Evolutionary conservation across 2,888 invertebrate species (phyloP), one percentile per base, ranked within the genome.

Genomic region (Callyntrura sp.): DNA sequence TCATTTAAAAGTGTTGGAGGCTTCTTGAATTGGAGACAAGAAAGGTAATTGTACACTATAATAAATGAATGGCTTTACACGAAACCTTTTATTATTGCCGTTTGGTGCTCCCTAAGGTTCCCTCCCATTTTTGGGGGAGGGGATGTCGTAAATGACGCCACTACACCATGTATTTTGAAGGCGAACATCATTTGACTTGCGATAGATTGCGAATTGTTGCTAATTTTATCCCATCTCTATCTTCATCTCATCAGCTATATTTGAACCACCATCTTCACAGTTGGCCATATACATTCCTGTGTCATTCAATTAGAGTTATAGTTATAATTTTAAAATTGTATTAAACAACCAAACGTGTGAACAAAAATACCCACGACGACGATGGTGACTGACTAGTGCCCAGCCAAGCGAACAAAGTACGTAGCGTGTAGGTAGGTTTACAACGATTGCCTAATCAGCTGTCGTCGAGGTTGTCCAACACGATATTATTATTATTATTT

Each of bases 181-280:
- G 62, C 23, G 25, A 62, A n/a, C 25, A 12, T n/a, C 25, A 62
- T 25, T 9, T n/a, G n/a, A n/a, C n/a, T 60, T 60, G 20, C 60
- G 23, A 60, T n/a, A n/a, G 23, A 25, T 25, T 62, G 62, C 25
- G 62, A 62, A 62, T 25, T 62, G 62, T 62, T 23, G 62, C 62
- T 62, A 62, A 62, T 62, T 62, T 62, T 62, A 62, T 62, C 62
- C 62, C 62, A 62, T 11, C 62, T 11, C 25, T 62, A 23, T 6
- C 14, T 14, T 51, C 51, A 23, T 6, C 14, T 14, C 9, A 3
- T 51, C 51, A n/a, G 51, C 51, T 51, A 51, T 51, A 51, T 51
- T 51, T 51, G 3, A 51, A 12, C n/a, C 51, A 8, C 12, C 51
- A 14, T 51, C 3, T 51, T n/a, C n/a, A 60, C 17, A 17, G 9